phyloP scores from a whole-genome alignment of 2,797 vertebrate genomes.

The Labroides dimidiatus region DNA sequence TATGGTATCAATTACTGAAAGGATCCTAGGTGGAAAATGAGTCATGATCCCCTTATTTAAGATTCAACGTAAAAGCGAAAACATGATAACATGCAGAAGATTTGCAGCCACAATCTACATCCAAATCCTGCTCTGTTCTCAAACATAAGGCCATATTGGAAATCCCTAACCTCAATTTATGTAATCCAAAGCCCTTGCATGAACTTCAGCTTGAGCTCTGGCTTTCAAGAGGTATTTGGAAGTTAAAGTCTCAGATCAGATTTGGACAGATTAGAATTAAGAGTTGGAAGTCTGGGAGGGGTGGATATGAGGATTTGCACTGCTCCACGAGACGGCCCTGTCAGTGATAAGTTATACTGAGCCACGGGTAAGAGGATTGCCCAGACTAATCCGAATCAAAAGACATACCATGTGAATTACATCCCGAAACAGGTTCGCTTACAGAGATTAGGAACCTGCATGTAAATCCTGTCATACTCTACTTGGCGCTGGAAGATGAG shows the following conservation, averaged over 20 bases:
- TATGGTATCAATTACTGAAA: slow-evolving; percentile 48
- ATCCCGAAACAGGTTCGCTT: slow-evolving; percentile 91
- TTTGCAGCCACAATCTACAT: slow-evolving; percentile 46
- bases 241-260: slow-evolving; percentile 88
- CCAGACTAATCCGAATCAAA: slow-evolving; percentile 90
- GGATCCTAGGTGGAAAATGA: slow-evolving; percentile 17
- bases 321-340: slow-evolving; percentile 84
- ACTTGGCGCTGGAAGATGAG: slow-evolving; percentile 81
- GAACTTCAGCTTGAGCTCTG: slow-evolving; percentile 80
- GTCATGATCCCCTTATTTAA: slow-evolving; percentile 41
- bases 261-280: slow-evolving; percentile 89
- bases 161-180: slow-evolving; percentile 81
- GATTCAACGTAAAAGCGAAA: slow-evolving; percentile 39
- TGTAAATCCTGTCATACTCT: slow-evolving; percentile 87
- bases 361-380: slow-evolving; percentile 87
- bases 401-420: slow-evolving; percentile 93
- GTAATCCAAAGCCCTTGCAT: slow-evolving; percentile 82
- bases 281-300: slow-evolving; percentile 86
- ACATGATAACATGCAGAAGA: slow-evolving; percentile 42
- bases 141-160: slow-evolving; percentile 71
- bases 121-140: slow-evolving; percentile 55
- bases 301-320: slow-evolving; percentile 87
- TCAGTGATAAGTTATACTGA: slow-evolving; percentile 89
- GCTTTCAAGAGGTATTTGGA: slow-evolving; percentile 87
- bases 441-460: slow-evolving; percentile 87